Evolutionary conservation across 2,113 vertebrate species (phyloP), one percentile per base, ranked within the genome.

Genomic region (Solea solea): DNA sequence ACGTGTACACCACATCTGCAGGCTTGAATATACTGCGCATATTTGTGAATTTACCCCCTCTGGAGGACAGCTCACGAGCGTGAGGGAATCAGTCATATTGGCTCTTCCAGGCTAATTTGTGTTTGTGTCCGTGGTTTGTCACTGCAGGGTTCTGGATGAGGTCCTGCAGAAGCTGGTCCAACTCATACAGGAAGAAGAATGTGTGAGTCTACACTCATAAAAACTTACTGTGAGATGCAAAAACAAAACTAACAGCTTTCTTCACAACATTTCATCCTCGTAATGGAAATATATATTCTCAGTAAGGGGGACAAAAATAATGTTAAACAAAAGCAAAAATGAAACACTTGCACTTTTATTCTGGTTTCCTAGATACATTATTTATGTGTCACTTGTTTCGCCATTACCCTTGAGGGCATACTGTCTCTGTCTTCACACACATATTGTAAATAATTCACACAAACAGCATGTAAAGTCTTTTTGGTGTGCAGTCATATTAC

Each of bases 181-280:
- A 44, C 83, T 96, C 78, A 95, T 96, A 21, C 95, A 96, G 76
- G 95, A 96, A 50, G 95, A 96, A 83, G 95, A 96, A 21, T 96
- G 95, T 85, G 95, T 96, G 92, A 95, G 95, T 95, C 56, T 67
- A 41, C 58, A 54, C 41, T 3, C 55, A 27, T 16, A 21, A 66
- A 40, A 27, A 49, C 21, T 60, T 16, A n/a, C 41, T n/a, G 16
- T 4, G 25, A 4, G 12, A 58, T 55, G 46, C 45, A 48, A 14
- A 48, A 34, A 34, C 46, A 44, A n/a, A 58, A 50, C 3, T 50
- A 48, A 40, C 16, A 27, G 48, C 39, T 27, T 50, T 16, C 6
- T 8, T 28, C 50, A 46, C 39, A 34, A 56, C 51, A 46, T 34
- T 34, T 55, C 15, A 15, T 25, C 4, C 10, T 53, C 16, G 55